These are phyloP conservation scores for Perodicticus potto DNA, from an alignment of 2,797 vertebrate genomes.

Conservation along the genomic window DNA sequence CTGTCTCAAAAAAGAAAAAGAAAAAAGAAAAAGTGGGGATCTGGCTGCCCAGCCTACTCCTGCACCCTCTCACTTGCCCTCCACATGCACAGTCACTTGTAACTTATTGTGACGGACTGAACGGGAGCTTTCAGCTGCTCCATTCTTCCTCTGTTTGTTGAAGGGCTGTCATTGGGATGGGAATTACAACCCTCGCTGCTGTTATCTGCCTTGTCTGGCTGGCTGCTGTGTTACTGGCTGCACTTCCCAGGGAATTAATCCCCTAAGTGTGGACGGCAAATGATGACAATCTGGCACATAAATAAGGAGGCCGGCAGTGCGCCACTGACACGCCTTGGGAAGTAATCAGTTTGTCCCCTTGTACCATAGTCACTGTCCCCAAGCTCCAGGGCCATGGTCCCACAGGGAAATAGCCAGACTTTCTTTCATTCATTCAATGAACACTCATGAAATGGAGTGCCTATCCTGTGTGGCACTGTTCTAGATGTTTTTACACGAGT, in stretches of 20 bases:
- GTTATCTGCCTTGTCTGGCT: slow-evolving; percentile 62
- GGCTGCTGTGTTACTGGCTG: slow-evolving; percentile 37
- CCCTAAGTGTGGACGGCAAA: slow-evolving; percentile 49
- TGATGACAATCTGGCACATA: slow-evolving; percentile 63
- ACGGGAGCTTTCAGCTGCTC: slow-evolving; percentile 59
- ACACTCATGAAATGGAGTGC: background rate
- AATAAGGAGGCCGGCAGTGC: slow-evolving; percentile 5
- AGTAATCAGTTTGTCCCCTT: background rate
- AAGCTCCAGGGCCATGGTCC: background rate
- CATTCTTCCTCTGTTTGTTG: slow-evolving; percentile 53
- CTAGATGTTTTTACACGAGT: background rate
- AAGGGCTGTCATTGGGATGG: slow-evolving; percentile 59
- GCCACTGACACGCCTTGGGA: background rate
- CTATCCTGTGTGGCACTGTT: background rate
- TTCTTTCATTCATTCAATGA: background rate
- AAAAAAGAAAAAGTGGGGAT: too few species aligned
- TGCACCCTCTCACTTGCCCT: background rate
- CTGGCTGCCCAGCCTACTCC: background rate
- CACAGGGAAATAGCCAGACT: background rate
- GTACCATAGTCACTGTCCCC: background rate
- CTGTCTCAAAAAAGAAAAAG: too few species aligned
- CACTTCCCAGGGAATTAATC: slow-evolving; percentile 65
- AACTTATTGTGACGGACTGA: slow-evolving; percentile 62
- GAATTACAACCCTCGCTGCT: slow-evolving; percentile 62
- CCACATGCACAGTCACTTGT: background rate